Evolutionary conservation across 2,888 invertebrate species (phyloP), one percentile per base, ranked within the genome.

Genomic region (Omphaloscelis lunosa): DNA sequence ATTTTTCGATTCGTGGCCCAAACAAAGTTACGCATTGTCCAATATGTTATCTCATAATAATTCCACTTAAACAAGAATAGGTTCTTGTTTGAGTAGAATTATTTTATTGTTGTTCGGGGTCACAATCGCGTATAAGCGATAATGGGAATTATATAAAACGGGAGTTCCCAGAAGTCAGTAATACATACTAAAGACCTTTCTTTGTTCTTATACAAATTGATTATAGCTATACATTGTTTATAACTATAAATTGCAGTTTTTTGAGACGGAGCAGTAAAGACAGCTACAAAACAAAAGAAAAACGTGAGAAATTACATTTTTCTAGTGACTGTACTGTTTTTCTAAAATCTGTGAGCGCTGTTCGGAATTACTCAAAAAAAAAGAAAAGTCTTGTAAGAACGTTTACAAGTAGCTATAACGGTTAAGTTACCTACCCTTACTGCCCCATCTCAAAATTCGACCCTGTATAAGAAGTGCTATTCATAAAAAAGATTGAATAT

Each of bases 91-190:
- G 6, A 48, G 17, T 45, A 4, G 3, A 45, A 45, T 45, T 15
- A 5, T 45, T 15, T 45, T 15, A 45, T 45, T 45, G 20, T 20
- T 51, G 20, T 20, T 48, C 27, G 23, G 11, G 58, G 74, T 74
- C 75, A 48, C 48, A 48, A 45, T 39, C 39, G 23, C 17, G 17
- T 63, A 9, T 5, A 27, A 1, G 45, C 12, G 61, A 61, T 61
- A 61, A 23, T 17, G 17, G 15, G 23, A 51, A 75, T 75, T 17
- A 59, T 17, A 59, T 20, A 11, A 48, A 48, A 59, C 27, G 74
- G 75, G 27, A 51, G 11, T 48, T 75, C 73, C 59, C 76, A 12
- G 3, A 39, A 51, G 0, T 51, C 6, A 9, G 23, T 23, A n/a
- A 61, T n/a, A 61, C 23, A 51, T 39, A 51, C 8, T 11, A 29